These are phyloP conservation scores for Novumbra hubbsi DNA, from an alignment of 2,797 vertebrate genomes.

Conservation along the genomic window DNA sequence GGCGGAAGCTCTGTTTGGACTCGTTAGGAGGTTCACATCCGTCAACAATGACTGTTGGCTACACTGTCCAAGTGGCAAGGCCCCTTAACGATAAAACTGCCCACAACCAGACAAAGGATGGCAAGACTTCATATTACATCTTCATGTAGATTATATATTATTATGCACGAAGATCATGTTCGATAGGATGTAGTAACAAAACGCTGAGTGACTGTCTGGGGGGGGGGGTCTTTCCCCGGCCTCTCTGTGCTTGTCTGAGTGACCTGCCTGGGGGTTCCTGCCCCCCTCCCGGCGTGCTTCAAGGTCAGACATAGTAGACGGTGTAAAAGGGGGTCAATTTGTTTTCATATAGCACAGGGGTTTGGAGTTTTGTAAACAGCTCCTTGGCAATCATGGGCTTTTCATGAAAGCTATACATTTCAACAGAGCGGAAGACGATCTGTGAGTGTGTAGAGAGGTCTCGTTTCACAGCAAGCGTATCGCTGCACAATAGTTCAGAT, in stretches of 20 bases:
- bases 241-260: too few species aligned
- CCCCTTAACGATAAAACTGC: background rate
- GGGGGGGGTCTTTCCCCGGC: background rate
- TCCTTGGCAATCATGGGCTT: too few species aligned
- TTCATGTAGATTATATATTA: background rate
- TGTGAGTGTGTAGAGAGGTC: background rate
- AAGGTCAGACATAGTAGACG: too few species aligned
- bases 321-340: too few species aligned
- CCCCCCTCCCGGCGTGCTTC: too few species aligned
- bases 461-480: background rate
- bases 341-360: too few species aligned
- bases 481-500: background rate
- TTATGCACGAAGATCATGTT: background rate
- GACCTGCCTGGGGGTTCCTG: too few species aligned
- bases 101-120: background rate
- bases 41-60: background rate
- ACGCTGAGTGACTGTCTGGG: slow-evolving; percentile 23
- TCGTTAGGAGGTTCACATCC: background rate
- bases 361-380: too few species aligned
- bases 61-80: background rate
- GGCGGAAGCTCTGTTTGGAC: background rate
- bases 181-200: slow-evolving; percentile 33
- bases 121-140: background rate
- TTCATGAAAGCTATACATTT: background rate
- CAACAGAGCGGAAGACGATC: background rate